phyloP scores from a whole-genome alignment of 2,797 vertebrate species.

The Xerus rutilus region DNA sequence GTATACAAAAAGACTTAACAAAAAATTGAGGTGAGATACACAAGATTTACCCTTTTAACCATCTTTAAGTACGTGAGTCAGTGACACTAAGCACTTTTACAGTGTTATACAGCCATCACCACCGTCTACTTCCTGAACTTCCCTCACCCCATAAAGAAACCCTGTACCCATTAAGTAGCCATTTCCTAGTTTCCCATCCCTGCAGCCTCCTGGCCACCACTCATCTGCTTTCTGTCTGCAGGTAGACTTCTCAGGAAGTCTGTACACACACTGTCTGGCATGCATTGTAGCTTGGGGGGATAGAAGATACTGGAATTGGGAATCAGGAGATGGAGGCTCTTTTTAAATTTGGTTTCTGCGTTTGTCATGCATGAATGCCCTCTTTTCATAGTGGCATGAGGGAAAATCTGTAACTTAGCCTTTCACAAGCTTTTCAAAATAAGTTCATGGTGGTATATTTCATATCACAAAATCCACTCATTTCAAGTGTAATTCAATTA shows the following conservation, averaged over 20 bases:
- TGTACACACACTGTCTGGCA: too few species aligned
- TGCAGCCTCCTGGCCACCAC: too few species aligned
- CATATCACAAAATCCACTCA: not conserved
- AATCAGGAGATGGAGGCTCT: not conserved
- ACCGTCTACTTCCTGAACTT: not conserved
- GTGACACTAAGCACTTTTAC: not conserved
- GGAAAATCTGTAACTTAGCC: not conserved
- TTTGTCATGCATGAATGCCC: not conserved
- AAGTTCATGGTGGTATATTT: not conserved
- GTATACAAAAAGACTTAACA: not conserved
- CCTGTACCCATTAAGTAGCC: not conserved
- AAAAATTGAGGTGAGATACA: not conserved
- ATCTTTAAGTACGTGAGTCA: not conserved
- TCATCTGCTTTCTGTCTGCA: not conserved
- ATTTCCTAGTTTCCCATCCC: rapidly evolving
- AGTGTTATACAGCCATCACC: not conserved
- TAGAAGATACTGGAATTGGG: not conserved
- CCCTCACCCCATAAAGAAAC: not conserved
- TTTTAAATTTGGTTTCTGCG: not conserved
- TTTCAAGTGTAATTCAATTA: not conserved
- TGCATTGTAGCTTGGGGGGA: not conserved
- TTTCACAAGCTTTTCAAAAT: not conserved
- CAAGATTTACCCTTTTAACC: not conserved
- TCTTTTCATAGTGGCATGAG: not conserved
- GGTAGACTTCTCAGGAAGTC: not conserved